These are phyloP conservation scores for Cynodonichthys magdalenae DNA, from an alignment of 2,797 vertebrate genomes.

Conservation along the genomic window DNA sequence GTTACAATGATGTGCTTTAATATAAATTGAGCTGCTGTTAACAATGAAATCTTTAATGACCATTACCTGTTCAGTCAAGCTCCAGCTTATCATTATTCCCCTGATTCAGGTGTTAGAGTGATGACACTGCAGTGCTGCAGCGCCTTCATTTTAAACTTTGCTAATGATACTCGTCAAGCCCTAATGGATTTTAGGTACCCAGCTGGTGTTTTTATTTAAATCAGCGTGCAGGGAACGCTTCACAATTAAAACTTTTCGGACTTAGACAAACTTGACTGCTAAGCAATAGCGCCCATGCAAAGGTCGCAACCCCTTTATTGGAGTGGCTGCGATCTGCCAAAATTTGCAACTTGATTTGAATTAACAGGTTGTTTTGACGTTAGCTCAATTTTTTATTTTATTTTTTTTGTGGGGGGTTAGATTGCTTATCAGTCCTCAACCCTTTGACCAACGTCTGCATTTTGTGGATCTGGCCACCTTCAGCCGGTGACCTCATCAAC, in stretches of 20 bases:
- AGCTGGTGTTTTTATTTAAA: slow-evolving; percentile 5
- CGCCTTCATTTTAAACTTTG: slow-evolving; percentile 5
- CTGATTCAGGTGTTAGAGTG: slow-evolving; percentile 19
- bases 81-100: slow-evolving; percentile 20
- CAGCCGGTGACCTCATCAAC: slow-evolving; percentile 81
- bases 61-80: slow-evolving; percentile 34
- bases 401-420: background rate
- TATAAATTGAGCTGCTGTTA: slow-evolving; percentile 37
- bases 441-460: slow-evolving; percentile 46
- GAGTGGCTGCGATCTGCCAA: background rate
- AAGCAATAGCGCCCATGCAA: background rate
- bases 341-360: slow-evolving; percentile 15
- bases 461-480: slow-evolving; percentile 58
- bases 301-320: background rate
- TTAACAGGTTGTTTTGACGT: slow-evolving; percentile 20
- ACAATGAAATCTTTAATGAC: slow-evolving; percentile 42
- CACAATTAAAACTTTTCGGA: background rate
- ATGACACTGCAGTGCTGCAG: slow-evolving; percentile 11
- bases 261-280: background rate
- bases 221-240: slow-evolving; percentile 12
- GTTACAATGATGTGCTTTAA: slow-evolving; percentile 25
- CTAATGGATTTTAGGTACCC: slow-evolving; percentile 13
- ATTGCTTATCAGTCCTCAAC: slow-evolving; percentile 53
- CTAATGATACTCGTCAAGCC: slow-evolving; percentile 3
- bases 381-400: slow-evolving; percentile 12